Evolutionary conservation across 2,888 invertebrate genomes (phyloP).

Genomic region (Drosophila engyochracea): DNA sequence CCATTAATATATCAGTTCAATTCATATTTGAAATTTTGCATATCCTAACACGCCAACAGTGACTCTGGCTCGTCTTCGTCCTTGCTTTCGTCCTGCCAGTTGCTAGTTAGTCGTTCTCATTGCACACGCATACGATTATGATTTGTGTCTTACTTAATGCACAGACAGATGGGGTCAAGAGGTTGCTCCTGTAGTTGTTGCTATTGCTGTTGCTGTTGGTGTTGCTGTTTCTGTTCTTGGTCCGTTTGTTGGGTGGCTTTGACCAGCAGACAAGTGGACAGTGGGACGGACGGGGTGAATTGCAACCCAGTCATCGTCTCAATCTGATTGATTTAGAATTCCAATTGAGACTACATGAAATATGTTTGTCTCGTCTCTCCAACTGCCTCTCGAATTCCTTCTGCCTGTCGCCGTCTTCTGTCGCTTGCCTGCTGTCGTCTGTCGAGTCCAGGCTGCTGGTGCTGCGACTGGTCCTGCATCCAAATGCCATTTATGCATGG

Average conservation of each 20-base stretch:
- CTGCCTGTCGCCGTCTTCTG: not conserved
- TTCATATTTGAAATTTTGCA: conserved; percentile 83
- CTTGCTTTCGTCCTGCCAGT: conserved; percentile 20
- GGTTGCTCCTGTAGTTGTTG: conserved; percentile 35
- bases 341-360: conserved; percentile 84
- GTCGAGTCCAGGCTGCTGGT: conserved; percentile 26
- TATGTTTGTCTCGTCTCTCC: conserved; percentile 78
- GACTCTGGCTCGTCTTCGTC: conserved; percentile 24
- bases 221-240: conserved; percentile 7
- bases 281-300: conserved; percentile 1
- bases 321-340: conserved; percentile 85
- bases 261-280: conserved; percentile 27
- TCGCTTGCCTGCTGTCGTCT: conserved; percentile 42
- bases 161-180: conserved; percentile 67
- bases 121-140: conserved; percentile 75
- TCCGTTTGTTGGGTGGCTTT: conserved; percentile 16
- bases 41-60: conserved; percentile 62
- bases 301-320: conserved; percentile 69
- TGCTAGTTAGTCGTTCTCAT: conserved; percentile 26
- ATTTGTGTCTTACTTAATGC: conserved; percentile 84
- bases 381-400: conserved; percentile 17
- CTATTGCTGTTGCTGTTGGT: conserved; percentile 5
- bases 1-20: conserved; percentile 85
- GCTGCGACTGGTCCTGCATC: conserved; percentile 22
- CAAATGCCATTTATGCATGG: conserved; percentile 69